Evolutionary conservation across 1,140 invertebrate species (phyloP).

Genomic region (Ladona fulva): DNA sequence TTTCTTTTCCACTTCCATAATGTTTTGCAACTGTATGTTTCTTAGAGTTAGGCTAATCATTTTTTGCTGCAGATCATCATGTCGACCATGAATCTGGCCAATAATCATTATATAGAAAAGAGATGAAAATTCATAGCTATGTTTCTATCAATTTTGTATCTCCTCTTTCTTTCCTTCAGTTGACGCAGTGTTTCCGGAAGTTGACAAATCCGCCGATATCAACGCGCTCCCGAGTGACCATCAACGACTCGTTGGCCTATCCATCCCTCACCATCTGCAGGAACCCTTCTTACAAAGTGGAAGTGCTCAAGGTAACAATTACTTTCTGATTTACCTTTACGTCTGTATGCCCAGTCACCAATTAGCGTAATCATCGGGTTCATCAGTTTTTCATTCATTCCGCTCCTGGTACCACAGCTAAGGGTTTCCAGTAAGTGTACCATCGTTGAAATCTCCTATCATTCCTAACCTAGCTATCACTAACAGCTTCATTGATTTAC

Average conservation of each 20-base stretch:
- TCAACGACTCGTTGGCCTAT: constrained; percentile 50
- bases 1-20: not conserved
- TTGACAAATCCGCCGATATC: constrained; percentile 46
- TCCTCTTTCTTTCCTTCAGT: constrained; percentile 29
- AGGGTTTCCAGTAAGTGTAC: too few species aligned
- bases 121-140: not conserved
- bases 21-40: not conserved
- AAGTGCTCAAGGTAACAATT: constrained; percentile 40
- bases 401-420: too few species aligned
- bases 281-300: constrained; percentile 46
- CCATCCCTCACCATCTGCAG: constrained; percentile 52
- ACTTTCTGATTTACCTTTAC: too few species aligned
- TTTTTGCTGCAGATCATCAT: not conserved
- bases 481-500: too few species aligned
- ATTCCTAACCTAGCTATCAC: too few species aligned
- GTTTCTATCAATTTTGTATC: not conserved
- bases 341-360: too few species aligned
- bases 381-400: too few species aligned
- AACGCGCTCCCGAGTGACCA: constrained; percentile 49
- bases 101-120: not conserved
- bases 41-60: not conserved
- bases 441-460: too few species aligned
- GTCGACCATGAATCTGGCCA: not conserved
- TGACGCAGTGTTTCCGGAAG: constrained; percentile 45
- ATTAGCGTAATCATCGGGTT: too few species aligned